A percentile compares a stretch with the other conserved stretches of the same genome.
These are phyloP conservation scores for Alaudala cheleensis DNA, from an alignment of 2,113 vertebrate genomes.

Conservation along the genomic window DNA sequence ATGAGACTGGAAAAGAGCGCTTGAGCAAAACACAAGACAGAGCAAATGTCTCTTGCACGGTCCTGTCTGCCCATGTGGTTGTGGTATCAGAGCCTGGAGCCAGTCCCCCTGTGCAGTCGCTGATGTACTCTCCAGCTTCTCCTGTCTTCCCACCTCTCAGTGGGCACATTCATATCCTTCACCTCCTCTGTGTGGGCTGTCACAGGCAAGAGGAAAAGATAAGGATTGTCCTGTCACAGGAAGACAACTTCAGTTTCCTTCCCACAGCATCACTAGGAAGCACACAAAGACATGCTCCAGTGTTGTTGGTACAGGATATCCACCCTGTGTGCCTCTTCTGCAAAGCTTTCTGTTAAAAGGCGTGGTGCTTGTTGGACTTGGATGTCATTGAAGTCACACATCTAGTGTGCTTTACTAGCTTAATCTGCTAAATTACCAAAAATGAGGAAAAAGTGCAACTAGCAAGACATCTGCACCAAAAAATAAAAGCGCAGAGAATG, in stretches of 20 bases:
- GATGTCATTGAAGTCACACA: not conserved
- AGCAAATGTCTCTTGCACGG: not conserved
- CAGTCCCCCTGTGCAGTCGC: not conserved
- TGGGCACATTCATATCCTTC: not conserved
- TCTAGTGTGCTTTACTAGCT: not conserved
- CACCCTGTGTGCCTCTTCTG: not conserved
- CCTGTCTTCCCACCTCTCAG: not conserved
- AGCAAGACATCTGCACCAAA: not conserved
- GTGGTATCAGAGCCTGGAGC: not conserved
- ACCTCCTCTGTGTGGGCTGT: not conserved
- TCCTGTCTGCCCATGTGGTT: not conserved
- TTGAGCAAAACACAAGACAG: not conserved
- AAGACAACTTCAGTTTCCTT: not conserved
- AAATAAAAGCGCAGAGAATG: not conserved
- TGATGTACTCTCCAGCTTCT: not conserved
- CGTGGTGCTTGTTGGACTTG: not conserved
- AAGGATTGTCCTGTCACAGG: not conserved
- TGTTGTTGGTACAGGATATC: not conserved
- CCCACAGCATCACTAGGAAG: not conserved
- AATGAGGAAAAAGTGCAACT: not conserved
- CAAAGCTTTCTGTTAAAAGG: not conserved
- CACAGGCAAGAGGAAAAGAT: not conserved
- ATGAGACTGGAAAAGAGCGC: not conserved
- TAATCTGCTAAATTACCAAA: not conserved
- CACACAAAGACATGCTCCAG: accelerated